Evolutionary conservation across 2,113 vertebrate species (phyloP).

Genomic region (Elgaria multicarinata): DNA sequence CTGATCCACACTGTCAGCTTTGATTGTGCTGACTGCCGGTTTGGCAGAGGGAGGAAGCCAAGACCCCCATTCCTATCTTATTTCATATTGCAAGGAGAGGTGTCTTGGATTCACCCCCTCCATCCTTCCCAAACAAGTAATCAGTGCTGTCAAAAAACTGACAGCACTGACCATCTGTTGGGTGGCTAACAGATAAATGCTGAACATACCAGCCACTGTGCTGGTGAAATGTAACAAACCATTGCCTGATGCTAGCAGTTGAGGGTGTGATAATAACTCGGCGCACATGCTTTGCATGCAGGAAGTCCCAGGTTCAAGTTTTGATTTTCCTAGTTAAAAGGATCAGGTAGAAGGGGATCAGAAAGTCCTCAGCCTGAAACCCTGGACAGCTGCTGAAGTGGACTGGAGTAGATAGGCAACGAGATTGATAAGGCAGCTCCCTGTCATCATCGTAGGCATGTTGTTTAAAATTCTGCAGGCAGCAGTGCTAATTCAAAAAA

Average conservation of each 20-base stretch:
- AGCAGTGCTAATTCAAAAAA: background rate
- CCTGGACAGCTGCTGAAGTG: too few relatives aligned
- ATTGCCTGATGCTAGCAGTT: background rate
- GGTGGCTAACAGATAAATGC: background rate
- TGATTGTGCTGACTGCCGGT: background rate
- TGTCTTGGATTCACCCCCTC: background rate
- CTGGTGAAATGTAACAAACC: background rate
- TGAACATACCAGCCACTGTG: background rate
- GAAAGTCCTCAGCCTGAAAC: too few relatives aligned
- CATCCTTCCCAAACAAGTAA: background rate
- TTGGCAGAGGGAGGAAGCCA: background rate
- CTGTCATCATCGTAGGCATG: too few relatives aligned
- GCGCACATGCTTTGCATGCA: too few relatives aligned
- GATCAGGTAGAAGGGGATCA: too few relatives aligned
- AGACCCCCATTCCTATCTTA: background rate
- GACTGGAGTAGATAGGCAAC: too few relatives aligned
- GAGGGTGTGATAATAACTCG: too few relatives aligned
- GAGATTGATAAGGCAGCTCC: too few relatives aligned
- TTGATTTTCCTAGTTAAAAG: too few relatives aligned
- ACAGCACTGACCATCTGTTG: background rate
- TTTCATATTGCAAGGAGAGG: background rate
- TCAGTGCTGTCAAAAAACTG: background rate
- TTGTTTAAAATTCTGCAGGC: background rate
- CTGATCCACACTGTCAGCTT: background rate
- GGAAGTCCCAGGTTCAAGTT: too few relatives aligned